Percentiles rank a stretch among this genome's conserved stretches.
Conservation (phyloP, 2,797 vertebrate genomes). For the Gouania willdenowi region DNA sequence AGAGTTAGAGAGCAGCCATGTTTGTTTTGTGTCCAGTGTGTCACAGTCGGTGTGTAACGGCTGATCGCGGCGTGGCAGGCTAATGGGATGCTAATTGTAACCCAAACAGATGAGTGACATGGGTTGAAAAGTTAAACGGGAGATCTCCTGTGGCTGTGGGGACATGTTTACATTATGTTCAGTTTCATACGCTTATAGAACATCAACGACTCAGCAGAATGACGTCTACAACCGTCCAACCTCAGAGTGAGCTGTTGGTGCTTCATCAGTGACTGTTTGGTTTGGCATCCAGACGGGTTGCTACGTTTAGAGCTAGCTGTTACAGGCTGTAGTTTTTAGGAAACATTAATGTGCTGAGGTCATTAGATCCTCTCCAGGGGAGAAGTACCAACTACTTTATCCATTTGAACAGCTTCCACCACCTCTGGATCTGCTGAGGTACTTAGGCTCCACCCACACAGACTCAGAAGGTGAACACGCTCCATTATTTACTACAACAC, state of each 20-base stretch:
- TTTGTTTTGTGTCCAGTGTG: constrained; percentile 13
- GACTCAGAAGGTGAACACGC: too few species aligned
- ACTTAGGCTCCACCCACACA: too few species aligned
- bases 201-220: constrained; percentile 14
- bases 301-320: constrained; percentile 3
- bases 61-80: constrained; percentile 20
- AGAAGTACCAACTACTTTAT: too few species aligned
- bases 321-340: too few species aligned
- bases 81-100: constrained; percentile 45
- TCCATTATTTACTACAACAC: too few species aligned
- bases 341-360: too few species aligned
- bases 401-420: too few species aligned
- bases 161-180: constrained; percentile 14
- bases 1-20: constrained; percentile 10
- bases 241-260: constrained; percentile 46
- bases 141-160: constrained; percentile 2
- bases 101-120: constrained; percentile 44
- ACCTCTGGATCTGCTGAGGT: too few species aligned
- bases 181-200: constrained; percentile 11
- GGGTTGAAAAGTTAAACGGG: constrained; percentile 37
- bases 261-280: constrained; percentile 55
- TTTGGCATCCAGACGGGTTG: constrained; percentile 45
- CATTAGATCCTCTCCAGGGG: too few species aligned
- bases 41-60: constrained; percentile 4
- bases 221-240: constrained; percentile 25